phyloP scores from a whole-genome alignment of 2,797 vertebrate species.

The Loris lydekkerianus region DNA sequence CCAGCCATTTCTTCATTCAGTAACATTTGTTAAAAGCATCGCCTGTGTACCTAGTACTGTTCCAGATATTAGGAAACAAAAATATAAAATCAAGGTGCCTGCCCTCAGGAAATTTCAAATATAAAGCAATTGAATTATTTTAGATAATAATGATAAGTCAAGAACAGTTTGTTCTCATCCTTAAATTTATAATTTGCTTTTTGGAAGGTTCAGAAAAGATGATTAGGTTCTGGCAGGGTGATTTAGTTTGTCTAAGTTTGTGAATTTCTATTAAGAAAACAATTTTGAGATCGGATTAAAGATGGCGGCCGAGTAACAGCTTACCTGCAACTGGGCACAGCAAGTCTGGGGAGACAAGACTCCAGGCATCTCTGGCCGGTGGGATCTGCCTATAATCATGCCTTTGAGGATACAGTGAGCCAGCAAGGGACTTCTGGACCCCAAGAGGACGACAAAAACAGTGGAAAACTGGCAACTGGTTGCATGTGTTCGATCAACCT shows the following conservation, averaged over 20 bases:
- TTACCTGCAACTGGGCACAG: too few species aligned
- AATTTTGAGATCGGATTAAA: too few species aligned
- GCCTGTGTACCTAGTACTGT: neutral
- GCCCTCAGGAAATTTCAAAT: constrained; percentile 6
- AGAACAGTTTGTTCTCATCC: constrained; percentile 14
- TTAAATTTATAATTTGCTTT: neutral
- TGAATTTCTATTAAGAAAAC: neutral
- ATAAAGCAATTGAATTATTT: neutral
- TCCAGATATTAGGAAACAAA: constrained; percentile 27
- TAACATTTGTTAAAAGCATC: constrained; percentile 44
- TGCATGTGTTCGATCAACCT: too few species aligned
- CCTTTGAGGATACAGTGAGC: too few species aligned
- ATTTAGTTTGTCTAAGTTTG: constrained; percentile 28
- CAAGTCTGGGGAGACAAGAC: too few species aligned
- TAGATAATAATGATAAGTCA: neutral
- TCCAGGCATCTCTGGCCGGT: too few species aligned
- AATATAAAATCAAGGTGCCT: neutral
- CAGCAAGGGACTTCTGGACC: too few species aligned
- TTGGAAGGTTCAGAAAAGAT: constrained; percentile 4
- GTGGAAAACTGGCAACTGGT: too few species aligned
- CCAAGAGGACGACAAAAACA: too few species aligned
- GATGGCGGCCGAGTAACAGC: too few species aligned
- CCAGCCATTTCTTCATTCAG: neutral
- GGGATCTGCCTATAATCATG: too few species aligned
- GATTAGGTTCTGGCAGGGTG: neutral